These are phyloP conservation scores for Betta splendens DNA, from an alignment of 2,797 vertebrate genomes.

Conservation along the genomic window DNA sequence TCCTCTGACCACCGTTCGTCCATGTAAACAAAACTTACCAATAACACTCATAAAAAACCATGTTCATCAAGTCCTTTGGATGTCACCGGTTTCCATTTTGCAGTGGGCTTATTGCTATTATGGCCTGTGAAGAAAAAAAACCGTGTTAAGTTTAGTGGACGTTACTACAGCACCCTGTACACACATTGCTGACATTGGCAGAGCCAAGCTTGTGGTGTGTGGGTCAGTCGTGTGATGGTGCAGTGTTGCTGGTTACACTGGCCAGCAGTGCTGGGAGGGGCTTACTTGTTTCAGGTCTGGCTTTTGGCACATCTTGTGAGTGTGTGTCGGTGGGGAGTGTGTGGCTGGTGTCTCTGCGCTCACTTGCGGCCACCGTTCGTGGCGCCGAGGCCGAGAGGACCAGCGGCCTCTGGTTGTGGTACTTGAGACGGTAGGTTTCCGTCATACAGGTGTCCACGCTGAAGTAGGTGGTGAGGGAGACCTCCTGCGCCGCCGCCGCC, in stretches of 20 bases:
- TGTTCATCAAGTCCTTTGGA: conserved; percentile 83
- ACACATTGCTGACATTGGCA: no score
- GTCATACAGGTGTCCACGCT: conserved; percentile 98
- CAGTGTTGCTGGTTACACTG: not conserved
- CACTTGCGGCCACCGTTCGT: conserved; percentile 66
- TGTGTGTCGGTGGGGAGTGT: conserved; percentile 67
- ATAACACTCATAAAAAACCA: conserved; percentile 81
- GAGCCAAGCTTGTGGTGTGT: not conserved
- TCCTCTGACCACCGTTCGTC: conserved; percentile 46
- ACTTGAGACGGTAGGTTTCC: conserved; percentile 95
- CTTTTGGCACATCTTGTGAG: conserved; percentile 79
- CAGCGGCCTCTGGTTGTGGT: conserved; percentile 94
- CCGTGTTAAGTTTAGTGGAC: conserved; percentile 37
- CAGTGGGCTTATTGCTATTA: conserved; percentile 83
- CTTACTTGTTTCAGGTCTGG: conserved; percentile 83
- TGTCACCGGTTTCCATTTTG: conserved; percentile 85
- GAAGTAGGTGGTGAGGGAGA: conserved; percentile 95
- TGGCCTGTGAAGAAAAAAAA: conserved; percentile 74
- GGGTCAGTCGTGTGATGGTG: conserved; percentile 1
- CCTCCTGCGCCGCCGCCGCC: conserved; percentile 69
- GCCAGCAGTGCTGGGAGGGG: conserved; percentile 17
- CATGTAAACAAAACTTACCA: conserved; percentile 66
- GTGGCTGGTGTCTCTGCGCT: conserved; percentile 73
- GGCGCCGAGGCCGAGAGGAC: conserved; percentile 81
- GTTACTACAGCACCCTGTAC: conserved; percentile 11